Base-by-base conservation (phyloP, 1,140 invertebrate genomes). In the Rhopalosiphum padi region DNA sequence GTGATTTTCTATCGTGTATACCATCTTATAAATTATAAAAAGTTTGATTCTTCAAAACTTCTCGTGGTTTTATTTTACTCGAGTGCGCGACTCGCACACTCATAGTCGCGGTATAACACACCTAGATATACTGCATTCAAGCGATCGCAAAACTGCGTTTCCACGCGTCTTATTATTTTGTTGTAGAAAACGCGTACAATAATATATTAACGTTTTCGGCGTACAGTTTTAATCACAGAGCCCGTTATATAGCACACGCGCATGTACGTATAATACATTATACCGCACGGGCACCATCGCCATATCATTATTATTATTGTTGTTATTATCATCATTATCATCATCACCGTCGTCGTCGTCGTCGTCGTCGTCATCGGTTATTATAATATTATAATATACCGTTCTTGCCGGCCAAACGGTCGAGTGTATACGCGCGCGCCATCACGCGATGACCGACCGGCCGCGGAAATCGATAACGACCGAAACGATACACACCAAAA, bases 391-490 rank as follows among this genome's bases (percentile, higher is more conserved):
- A 25, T 37, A 37, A 25, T 37, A 37, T 85, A 43, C 83, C 3
- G 41, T 85, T 85, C 22, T 43, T 8, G 83, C 7, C 23, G 22
- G 83, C 9, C 83, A 9, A 23, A 15, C 41, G 15, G 15, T 18
- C 68, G 35, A 35, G 1, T n/a, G 1, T n/a, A 35, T n/a, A 35
- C 86, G 30, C n/a, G 46, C 48, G 9, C 48, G 48, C 60, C 60
- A n/a, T 68, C 60, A 77, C 60, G 60, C 60, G 60, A 68, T 68
- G 46, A 51, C 46, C 18, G 46, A 51, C 46, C 18, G 88, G 37
- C n/a, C 85, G 86, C 5, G 22, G 9, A 89, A 89, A 89, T 89
- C 88, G 88, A 89, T 89, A 41, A 89, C 15, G 51, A 89, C 88
- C 87, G 77, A 83, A 43, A 85, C 83, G 37, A 25, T 15, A 30